Conservation (phyloP, 2,113 vertebrate species). For the Rhea pennata region DNA sequence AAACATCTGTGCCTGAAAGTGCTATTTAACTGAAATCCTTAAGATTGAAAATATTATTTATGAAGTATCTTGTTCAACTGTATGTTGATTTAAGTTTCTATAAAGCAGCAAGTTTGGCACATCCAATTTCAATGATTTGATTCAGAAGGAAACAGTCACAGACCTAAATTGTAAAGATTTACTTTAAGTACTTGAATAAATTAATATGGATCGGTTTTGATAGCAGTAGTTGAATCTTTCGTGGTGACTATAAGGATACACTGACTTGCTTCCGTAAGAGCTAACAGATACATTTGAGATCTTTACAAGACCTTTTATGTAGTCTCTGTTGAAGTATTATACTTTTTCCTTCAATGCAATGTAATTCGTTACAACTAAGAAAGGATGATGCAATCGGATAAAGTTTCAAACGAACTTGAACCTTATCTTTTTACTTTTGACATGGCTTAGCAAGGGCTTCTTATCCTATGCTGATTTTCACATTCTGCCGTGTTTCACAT, state of each 20-base stretch:
- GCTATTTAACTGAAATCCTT: neutral
- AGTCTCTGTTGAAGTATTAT: neutral
- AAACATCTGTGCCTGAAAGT: neutral
- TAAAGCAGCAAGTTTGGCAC: neutral
- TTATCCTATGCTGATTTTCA: neutral
- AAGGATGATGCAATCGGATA: neutral
- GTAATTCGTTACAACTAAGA: neutral
- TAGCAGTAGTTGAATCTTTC: neutral
- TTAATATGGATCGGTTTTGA: constrained; percentile 38
- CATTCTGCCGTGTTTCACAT: neutral
- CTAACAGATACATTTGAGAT: neutral
- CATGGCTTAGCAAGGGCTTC: neutral
- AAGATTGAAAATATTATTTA: neutral
- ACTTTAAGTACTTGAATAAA: constrained; percentile 42
- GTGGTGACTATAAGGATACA: neutral
- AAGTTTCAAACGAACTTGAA: neutral
- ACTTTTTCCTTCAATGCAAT: neutral
- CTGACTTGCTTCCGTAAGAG: constrained; percentile 4
- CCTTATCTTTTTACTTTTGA: neutral
- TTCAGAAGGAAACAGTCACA: constrained; percentile 13
- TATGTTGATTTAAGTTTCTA: neutral
- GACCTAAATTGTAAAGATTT: neutral
- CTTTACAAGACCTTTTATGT: neutral
- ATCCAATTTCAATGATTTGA: neutral
- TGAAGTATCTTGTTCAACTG: neutral